These are phyloP conservation scores for Meandrina meandrites DNA, from an alignment of 92 coral and sea anemone species.

Conservation along the genomic window DNA sequence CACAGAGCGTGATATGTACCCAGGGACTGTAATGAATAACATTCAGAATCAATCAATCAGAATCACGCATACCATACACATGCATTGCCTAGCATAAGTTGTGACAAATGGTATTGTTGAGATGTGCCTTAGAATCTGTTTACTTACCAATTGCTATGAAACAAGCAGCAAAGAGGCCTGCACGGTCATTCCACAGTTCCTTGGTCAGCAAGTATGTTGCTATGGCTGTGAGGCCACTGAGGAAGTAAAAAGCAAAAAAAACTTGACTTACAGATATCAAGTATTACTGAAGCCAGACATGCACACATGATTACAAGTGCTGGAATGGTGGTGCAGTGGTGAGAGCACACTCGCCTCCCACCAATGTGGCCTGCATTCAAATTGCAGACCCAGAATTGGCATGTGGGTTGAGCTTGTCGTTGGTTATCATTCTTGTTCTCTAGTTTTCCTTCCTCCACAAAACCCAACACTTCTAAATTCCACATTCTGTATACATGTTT, in stretches of 20 bases:
- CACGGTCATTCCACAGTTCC: slow-evolving; percentile 98
- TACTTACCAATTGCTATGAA: slow-evolving; percentile 93
- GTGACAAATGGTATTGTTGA: background rate
- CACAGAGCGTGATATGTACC: slow-evolving; percentile 99
- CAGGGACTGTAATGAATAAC: slow-evolving; percentile 73
- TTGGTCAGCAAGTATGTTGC: slow-evolving; percentile 95
- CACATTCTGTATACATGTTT: too few species aligned
- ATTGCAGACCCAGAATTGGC: too few species aligned
- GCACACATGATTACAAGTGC: too few species aligned
- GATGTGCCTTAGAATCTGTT: background rate
- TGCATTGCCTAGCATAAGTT: background rate
- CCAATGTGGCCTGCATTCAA: too few species aligned
- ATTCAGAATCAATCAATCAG: background rate
- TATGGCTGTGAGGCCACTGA: slow-evolving; percentile 96
- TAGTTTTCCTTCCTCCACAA: too few species aligned
- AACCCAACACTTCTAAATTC: too few species aligned
- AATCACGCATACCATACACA: background rate
- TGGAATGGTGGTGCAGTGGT: too few species aligned
- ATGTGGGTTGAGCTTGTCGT: too few species aligned
- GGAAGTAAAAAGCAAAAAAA: background rate
- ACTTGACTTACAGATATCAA: background rate
- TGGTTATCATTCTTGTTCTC: too few species aligned
- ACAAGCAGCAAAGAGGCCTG: slow-evolving; percentile 99
- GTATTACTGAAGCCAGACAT: too few species aligned
- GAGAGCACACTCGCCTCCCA: too few species aligned